Base-by-base conservation (phyloP, 2,113 vertebrate species). In the Nettapus auritus region DNA sequence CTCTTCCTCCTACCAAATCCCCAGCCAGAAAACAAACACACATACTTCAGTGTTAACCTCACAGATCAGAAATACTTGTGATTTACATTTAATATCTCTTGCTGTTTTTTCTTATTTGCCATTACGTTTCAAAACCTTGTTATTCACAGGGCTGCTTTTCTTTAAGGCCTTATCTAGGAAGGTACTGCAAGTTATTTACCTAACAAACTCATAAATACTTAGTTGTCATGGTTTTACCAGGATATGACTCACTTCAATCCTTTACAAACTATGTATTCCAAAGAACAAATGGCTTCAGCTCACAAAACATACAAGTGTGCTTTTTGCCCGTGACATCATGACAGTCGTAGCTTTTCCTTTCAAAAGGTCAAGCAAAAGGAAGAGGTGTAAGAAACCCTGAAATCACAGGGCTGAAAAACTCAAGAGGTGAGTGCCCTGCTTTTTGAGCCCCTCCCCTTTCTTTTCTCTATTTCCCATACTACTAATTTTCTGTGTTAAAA, bases 171-270 rank as follows among this genome's bases (percentile, higher is more conserved):
- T 92, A 95, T 87, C 84, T 66, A 82, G 81, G 86, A 88, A 95
- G 91, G 86, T 93, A 85, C n/a, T 68, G 38, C 25, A 77, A 88
- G 79, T 57, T 95, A 96, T 96, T 96, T 95, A 97, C 88, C 90
- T 89, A 96, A 90, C 82, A 87, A 94, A 88, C 79, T 36, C 62
- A 79, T 74, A 95, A 93, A 63, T 90, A 88, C 79, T 93, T 57
- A 6, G 90, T 91, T 95, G 96, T 73, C 86, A 90, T 83, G 86
- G 92, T 82, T 96, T 78, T 86, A 86, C 80, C 93, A 90, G 96
- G 92, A 95, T 94, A 75, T 97, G 95, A 97, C 84, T 97, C 96
- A 97, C 53, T 50, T 94, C 42, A 62, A 71, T 88, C 76, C 81
- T 57, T 44, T 69, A 83, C 59, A 46, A 64, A 28, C 77, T 62